Evolutionary conservation across 1,140 invertebrate species (phyloP), one percentile per base, ranked within the genome.

Genomic region (Hirudo medicinalis): DNA sequence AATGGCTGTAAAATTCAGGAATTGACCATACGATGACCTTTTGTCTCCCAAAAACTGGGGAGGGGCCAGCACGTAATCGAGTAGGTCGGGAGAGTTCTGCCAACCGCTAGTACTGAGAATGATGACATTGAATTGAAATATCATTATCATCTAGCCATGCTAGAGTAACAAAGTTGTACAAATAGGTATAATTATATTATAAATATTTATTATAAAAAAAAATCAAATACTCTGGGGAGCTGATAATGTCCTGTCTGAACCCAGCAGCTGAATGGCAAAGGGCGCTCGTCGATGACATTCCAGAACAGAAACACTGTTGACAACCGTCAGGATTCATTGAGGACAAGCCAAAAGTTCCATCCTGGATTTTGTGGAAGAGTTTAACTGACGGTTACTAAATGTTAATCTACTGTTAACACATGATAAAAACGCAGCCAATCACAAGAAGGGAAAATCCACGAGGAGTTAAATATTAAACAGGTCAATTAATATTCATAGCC

Each of bases 281-380:
- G 20, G 57, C 3, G 11, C 11, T 22, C 57, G 57, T 22, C 9
- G 57, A 63, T 11, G 78, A 78, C 29, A 78, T 72, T 22, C 74
- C 67, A 71, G 78, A 78, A 75, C 81, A 82, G 9, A 74, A 75
- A 75, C 81, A 82, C 20, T 75, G 77, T 82, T 91, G 86, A 82
- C 93, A 97, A 57, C 93, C 93, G 60, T 89, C 87, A 27, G 88
- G 87, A 82, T 93, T 93, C 2, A 85, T 82, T 29, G 85, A 84
- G 67, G 86, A 85, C 74, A 96, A 88, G 82, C 94, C 91, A 91
- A 91, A 97, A 82, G 3, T 5, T 49, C 57, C 22, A 25, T 63
- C 57, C 57, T 63, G 57, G 54, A 20, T 57, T n/a, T 57, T 57
- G 9, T 57, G 25, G 9, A 17, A 49, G 0, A 11, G 8, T 19